Conservation (phyloP, 2,113 vertebrate genomes). For the Halcyon senegalensis region DNA sequence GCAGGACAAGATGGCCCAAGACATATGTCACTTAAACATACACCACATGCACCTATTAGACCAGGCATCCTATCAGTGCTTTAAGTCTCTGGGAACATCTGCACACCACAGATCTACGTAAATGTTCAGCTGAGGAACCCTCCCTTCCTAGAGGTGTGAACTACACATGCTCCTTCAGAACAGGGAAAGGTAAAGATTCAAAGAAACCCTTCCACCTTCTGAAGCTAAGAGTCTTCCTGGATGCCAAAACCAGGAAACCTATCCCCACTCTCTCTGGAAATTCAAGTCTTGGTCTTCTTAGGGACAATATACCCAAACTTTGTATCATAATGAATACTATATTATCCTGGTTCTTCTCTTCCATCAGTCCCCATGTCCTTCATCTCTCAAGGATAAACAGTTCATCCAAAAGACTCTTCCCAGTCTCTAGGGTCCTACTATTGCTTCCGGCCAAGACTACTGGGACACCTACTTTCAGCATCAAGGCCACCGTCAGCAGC, state of each 20-base stretch:
- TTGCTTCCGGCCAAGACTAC: neutral
- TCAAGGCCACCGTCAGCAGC: neutral
- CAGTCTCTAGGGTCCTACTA: neutral
- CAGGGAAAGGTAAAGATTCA: neutral
- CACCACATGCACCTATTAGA: neutral
- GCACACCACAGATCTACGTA: neutral
- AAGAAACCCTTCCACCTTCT: neutral
- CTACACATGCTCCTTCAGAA: neutral
- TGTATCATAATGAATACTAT: accelerated
- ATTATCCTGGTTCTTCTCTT: neutral
- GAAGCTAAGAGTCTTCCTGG: neutral
- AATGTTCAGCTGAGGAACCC: neutral
- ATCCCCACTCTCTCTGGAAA: neutral
- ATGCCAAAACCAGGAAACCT: neutral
- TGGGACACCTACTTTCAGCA: neutral
- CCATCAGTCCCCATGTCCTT: neutral
- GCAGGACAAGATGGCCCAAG: neutral
- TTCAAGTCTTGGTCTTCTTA: neutral
- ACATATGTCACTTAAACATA: neutral
- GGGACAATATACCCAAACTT: neutral
- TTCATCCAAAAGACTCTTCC: neutral
- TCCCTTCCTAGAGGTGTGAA: neutral
- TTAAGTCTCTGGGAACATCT: neutral
- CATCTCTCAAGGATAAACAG: neutral
- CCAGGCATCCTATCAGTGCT: neutral